Percentiles rank a stretch among this genome's conserved stretches.
Evolutionary conservation across 1,140 invertebrate species (phyloP).

Genomic region (Aphelenchoides besseyi): DNA sequence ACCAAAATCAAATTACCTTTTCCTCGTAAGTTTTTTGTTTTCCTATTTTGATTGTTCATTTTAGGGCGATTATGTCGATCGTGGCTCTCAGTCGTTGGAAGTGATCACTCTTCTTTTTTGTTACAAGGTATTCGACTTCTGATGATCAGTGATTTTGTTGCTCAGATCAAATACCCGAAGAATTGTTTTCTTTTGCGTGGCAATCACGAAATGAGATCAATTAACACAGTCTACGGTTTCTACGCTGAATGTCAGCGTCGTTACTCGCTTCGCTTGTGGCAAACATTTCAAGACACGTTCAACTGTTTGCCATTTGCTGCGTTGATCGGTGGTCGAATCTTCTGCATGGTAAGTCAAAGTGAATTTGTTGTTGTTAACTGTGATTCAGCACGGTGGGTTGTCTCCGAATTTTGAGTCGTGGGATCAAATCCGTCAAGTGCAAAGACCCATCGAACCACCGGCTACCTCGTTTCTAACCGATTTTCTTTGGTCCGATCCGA

Average conservation of each 20-base stretch:
- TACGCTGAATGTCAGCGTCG: slow-evolving; percentile 83
- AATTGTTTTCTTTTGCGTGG: slow-evolving; percentile 71
- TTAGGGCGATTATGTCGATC: slow-evolving; percentile 61
- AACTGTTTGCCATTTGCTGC: slow-evolving; percentile 94
- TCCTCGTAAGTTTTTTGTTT: neutral
- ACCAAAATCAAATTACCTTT: slow-evolving; percentile 59
- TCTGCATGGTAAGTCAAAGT: slow-evolving; percentile 71
- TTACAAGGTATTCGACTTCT: slow-evolving; percentile 70
- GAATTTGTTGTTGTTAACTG: neutral
- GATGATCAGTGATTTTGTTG: too few relatives aligned
- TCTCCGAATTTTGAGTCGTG: slow-evolving; percentile 68
- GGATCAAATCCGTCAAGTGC: slow-evolving; percentile 68
- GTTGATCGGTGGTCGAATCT: slow-evolving; percentile 83
- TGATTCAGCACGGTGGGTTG: slow-evolving; percentile 67
- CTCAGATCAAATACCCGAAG: slow-evolving; percentile 74
- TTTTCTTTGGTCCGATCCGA: slow-evolving; percentile 66
- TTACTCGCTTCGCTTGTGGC: slow-evolving; percentile 93
- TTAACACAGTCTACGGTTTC: slow-evolving; percentile 76
- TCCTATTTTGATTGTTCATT: slow-evolving; percentile 29
- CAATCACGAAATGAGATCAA: slow-evolving; percentile 71
- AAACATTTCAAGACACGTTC: slow-evolving; percentile 94
- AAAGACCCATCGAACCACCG: slow-evolving; percentile 67
- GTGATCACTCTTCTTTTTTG: slow-evolving; percentile 57
- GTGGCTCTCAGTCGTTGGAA: slow-evolving; percentile 69
- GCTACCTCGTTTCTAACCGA: slow-evolving; percentile 69